These are phyloP conservation scores for Eupithecia pulchellata DNA, from an alignment of 2,888 invertebrate species.

Conservation along the genomic window DNA sequence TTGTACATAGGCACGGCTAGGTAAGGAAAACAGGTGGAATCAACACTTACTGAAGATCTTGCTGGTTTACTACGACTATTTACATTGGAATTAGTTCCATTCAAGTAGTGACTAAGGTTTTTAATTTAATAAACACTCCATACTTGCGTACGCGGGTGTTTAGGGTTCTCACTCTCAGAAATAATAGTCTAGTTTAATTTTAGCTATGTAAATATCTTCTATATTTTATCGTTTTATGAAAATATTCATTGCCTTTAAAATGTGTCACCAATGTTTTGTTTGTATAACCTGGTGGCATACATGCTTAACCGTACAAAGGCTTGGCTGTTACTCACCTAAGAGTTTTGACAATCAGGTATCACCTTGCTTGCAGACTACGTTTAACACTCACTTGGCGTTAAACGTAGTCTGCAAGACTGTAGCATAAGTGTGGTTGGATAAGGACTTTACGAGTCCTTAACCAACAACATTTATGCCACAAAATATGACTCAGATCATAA, in stretches of 20 bases:
- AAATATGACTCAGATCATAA: constrained; percentile 21
- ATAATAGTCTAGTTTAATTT: background rate
- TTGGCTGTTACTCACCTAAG: background rate
- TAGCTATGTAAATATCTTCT: background rate
- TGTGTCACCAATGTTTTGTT: constrained; percentile 2
- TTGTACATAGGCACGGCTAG: constrained; percentile 36
- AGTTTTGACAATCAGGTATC: background rate
- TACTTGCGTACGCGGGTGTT: background rate
- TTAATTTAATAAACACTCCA: background rate
- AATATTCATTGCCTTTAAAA: background rate
- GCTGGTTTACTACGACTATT: background rate
- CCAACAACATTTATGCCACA: constrained; percentile 8
- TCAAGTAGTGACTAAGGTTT: background rate
- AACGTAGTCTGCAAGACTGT: too few relatives aligned
- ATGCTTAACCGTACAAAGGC: background rate
- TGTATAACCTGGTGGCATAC: constrained; percentile 4
- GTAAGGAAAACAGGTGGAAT: constrained; percentile 33
- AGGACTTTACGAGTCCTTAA: background rate
- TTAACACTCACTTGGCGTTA: background rate
- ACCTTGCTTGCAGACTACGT: background rate
- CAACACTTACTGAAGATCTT: constrained; percentile 1
- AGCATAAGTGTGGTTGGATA: too few relatives aligned
- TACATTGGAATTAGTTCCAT: background rate
- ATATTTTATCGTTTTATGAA: background rate
- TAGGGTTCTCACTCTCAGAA: background rate